Evolutionary conservation across 2,113 vertebrate species (phyloP).

Genomic region (Gavialis gangeticus): DNA sequence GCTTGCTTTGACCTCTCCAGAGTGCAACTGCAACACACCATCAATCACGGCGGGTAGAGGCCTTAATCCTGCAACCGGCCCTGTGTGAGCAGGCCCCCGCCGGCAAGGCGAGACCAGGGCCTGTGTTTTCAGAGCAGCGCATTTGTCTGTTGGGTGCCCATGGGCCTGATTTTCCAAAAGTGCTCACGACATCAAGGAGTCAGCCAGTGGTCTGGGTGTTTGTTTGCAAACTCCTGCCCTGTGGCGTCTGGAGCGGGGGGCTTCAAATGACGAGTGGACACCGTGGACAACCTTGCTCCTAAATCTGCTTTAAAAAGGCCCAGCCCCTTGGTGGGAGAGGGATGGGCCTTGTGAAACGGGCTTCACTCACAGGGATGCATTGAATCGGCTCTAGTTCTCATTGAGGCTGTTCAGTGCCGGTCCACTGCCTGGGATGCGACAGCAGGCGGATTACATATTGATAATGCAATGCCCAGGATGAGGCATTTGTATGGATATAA

Average conservation of each 20-base stretch:
- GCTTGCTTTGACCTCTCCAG: neutral
- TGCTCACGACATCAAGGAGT: neutral
- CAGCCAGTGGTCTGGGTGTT: neutral
- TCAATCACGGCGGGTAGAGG: accelerated
- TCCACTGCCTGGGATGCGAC: neutral
- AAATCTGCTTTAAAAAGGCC: neutral
- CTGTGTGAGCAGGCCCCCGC: neutral
- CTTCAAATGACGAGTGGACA: accelerated
- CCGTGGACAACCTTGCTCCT: neutral
- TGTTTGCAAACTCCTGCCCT: accelerated
- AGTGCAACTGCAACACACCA: accelerated
- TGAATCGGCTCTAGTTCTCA: neutral
- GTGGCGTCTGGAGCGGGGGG: neutral
- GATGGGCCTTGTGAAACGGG: accelerated
- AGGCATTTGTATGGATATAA: neutral
- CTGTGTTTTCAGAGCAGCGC: neutral
- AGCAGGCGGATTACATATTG: neutral
- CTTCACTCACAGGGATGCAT: accelerated
- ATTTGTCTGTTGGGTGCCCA: neutral
- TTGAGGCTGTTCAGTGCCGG: accelerated
- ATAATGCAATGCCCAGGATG: neutral
- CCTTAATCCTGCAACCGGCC: accelerated
- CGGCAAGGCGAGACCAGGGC: neutral
- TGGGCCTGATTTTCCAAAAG: neutral
- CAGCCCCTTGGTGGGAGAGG: neutral